Percentiles rank a stretch among this genome's conserved stretches.
These are phyloP conservation scores for Aphelocoma coerulescens DNA, from an alignment of 2,113 vertebrate species.

Conservation along the genomic window DNA sequence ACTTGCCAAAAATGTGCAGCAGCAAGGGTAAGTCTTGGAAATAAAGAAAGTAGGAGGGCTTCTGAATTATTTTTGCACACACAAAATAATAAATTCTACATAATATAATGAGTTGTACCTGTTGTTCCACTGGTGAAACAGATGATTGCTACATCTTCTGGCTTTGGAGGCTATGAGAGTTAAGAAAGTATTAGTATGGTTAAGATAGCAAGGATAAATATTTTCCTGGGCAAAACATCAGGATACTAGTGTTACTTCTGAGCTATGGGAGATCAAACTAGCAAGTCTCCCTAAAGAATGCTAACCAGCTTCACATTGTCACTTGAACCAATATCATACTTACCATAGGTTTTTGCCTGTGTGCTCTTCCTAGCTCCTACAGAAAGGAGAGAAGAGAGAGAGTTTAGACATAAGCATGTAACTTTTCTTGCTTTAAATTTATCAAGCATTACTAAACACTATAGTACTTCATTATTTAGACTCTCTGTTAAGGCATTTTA, in stretches of 20 bases:
- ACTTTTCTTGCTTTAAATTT: not conserved
- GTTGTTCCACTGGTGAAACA: constrained; percentile 99
- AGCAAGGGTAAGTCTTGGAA: not conserved
- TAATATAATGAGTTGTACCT: constrained; percentile 73
- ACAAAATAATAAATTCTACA: not conserved
- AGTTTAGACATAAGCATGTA: not conserved
- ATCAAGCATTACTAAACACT: not conserved
- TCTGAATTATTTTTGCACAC: not conserved
- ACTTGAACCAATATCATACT: constrained; percentile 22
- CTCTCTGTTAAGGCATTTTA: not conserved
- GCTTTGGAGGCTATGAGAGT: constrained; percentile 82
- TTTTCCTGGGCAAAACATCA: not conserved
- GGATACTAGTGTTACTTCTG: not conserved
- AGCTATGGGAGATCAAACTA: not conserved
- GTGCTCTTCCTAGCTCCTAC: constrained; percentile 81
- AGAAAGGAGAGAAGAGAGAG: not conserved
- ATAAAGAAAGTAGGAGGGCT: not conserved
- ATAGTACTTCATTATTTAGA: not conserved
- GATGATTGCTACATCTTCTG: constrained; percentile 91
- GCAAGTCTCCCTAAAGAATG: not conserved
- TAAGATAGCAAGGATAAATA: not conserved
- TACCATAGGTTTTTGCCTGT: constrained; percentile 80
- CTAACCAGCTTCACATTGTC: not conserved
- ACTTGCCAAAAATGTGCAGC: constrained; percentile 4
- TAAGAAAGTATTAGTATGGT: not conserved